These are phyloP conservation scores for Paraescarpia echinospica DNA, from an alignment of 1,140 invertebrate genomes.

Conservation along the genomic window DNA sequence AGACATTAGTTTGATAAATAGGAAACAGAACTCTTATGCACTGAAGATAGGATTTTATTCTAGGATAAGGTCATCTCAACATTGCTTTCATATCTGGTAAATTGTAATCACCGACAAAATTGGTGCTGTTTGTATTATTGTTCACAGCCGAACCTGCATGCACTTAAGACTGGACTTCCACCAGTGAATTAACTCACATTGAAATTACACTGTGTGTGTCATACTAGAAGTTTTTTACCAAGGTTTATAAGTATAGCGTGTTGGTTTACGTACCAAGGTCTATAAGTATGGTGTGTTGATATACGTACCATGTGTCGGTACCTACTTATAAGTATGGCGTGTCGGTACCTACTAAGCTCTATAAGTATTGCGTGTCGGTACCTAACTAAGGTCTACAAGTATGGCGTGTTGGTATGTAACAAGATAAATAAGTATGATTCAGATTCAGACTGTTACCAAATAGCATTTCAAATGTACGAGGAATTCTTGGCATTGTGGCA, in stretches of 20 bases:
- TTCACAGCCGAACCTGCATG: too few relatives aligned
- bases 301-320: too few relatives aligned
- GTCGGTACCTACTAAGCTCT: neutral
- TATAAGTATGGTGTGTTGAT: neutral
- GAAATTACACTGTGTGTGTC: neutral
- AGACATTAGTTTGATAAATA: neutral
- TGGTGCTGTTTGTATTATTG: too few relatives aligned
- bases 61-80: neutral
- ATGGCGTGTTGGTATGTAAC: neutral
- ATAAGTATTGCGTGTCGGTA: neutral
- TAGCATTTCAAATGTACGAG: too few relatives aligned
- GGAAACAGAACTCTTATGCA: neutral
- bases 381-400: neutral
- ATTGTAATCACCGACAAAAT: too few relatives aligned
- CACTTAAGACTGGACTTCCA: too few relatives aligned
- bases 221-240: too few relatives aligned
- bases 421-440: neutral
- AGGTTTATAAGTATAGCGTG: neutral
- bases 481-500: too few relatives aligned
- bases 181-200: neutral
- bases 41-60: neutral
- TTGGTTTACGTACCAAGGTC: neutral
- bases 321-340: neutral
- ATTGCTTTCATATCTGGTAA: neutral
- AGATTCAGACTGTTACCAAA: too few relatives aligned